A percentile compares a stretch with the other conserved stretches of the same genome.
These are phyloP conservation scores for Lepidurus packardi DNA, from an alignment of 1,140 invertebrate species.

Conservation along the genomic window DNA sequence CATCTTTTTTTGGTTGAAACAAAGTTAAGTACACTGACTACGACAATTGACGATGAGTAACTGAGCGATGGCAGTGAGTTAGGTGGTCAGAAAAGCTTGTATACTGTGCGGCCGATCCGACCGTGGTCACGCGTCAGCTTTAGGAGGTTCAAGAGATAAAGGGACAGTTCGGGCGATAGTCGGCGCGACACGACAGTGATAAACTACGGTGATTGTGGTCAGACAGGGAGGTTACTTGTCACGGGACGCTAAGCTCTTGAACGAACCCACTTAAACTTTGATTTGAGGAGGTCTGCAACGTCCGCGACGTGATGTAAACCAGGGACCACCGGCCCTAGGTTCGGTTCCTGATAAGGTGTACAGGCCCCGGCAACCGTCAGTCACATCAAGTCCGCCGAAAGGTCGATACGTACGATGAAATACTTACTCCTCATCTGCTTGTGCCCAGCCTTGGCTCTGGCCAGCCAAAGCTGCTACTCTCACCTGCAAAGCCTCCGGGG, in stretches of 20 bases:
- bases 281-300: not conserved
- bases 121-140: not conserved
- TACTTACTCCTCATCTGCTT: constrained; percentile 12
- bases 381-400: constrained; percentile 13
- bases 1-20: not conserved
- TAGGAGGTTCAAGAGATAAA: not conserved
- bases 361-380: not conserved
- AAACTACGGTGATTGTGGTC: not conserved
- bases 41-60: not conserved
- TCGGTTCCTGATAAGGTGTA: not conserved
- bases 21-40: not conserved
- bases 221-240: not conserved
- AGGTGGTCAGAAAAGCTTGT: constrained; percentile 7
- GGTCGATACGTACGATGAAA: not conserved
- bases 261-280: not conserved
- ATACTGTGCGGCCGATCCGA: not conserved
- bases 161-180: not conserved
- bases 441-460: not conserved
- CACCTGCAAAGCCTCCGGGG: not conserved
- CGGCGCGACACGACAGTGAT: not conserved
- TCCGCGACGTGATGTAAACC: constrained; percentile 3
- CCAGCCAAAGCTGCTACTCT: constrained; percentile 8
- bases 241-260: not conserved
- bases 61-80: not conserved
- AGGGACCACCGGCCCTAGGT: not conserved